Conservation (phyloP, 2,888 invertebrate genomes). For the Xylota segnis region DNA sequence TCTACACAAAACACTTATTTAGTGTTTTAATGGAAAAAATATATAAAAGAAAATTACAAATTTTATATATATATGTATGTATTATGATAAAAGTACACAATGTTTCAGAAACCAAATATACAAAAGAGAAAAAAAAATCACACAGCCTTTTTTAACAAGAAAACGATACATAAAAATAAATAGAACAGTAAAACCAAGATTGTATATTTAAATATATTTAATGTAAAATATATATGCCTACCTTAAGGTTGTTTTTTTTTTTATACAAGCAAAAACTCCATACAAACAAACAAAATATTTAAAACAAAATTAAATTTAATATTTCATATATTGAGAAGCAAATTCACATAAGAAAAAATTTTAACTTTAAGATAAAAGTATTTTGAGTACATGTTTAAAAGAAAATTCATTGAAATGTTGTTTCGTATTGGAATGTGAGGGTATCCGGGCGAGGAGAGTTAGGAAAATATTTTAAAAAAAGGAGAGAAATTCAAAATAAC, state of each 20-base stretch:
- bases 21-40: conserved; percentile 53
- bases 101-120: conserved; percentile 64
- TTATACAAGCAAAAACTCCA: conserved; percentile 60
- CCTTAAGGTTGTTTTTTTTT: conserved; percentile 67
- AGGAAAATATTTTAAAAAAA: background rate
- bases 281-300: conserved; percentile 41
- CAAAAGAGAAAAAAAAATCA: conserved; percentile 50
- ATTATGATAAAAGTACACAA: conserved; percentile 62
- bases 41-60: conserved; percentile 63
- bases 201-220: conserved; percentile 31
- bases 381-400: conserved; percentile 48
- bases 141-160: conserved; percentile 64
- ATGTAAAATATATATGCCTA: conserved; percentile 44
- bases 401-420: conserved; percentile 49
- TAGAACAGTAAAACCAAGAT: conserved; percentile 16
- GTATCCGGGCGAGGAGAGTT: background rate
- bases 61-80: conserved; percentile 56
- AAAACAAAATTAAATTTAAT: conserved; percentile 25
- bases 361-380: conserved; percentile 56
- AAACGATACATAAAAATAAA: conserved; percentile 34
- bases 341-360: conserved; percentile 41
- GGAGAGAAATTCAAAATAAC: conserved; percentile 50
- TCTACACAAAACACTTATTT: conserved; percentile 57
- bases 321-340: conserved; percentile 22
- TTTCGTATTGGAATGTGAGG: conserved; percentile 19